Percentiles rank a stretch among this genome's conserved stretches.
Evolutionary conservation across 2,888 invertebrate genomes (phyloP).

Genomic region (Amphipoea oculea): DNA sequence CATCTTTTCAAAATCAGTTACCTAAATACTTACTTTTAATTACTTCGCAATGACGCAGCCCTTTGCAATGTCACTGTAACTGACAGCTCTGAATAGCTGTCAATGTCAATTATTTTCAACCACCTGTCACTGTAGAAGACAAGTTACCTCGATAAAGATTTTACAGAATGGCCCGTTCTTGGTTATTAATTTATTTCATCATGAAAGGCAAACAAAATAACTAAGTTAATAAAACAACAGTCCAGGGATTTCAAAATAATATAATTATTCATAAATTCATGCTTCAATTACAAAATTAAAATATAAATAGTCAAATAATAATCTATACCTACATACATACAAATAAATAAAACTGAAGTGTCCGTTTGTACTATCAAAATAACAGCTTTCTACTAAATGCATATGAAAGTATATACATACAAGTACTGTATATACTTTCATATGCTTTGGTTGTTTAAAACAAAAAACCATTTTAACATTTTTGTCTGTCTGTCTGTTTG

Average conservation of each 20-base stretch:
- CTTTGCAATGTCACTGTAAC: neutral
- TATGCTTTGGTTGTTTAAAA: no score
- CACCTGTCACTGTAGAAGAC: neutral
- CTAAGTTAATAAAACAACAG: neutral
- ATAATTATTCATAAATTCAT: neutral
- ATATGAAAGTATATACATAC: no score
- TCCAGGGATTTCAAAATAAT: neutral
- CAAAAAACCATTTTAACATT: no score
- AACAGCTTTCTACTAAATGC: no score
- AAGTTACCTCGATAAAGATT: neutral
- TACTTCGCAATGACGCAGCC: no score
- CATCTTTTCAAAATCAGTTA: neutral
- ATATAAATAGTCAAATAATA: no score
- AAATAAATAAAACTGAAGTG: no score
- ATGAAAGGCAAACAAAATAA: neutral
- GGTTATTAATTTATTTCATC: neutral
- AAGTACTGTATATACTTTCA: no score
- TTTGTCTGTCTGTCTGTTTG: no score
- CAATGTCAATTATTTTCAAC: constrained; percentile 16
- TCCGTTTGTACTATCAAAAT: no score
- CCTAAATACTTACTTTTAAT: neutral
- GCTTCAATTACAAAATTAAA: no score
- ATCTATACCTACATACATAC: no score
- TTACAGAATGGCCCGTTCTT: neutral
- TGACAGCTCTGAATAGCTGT: constrained; percentile 25